These are phyloP conservation scores for Brachyptera risi DNA, from an alignment of 2,888 invertebrate genomes.

Conservation along the genomic window DNA sequence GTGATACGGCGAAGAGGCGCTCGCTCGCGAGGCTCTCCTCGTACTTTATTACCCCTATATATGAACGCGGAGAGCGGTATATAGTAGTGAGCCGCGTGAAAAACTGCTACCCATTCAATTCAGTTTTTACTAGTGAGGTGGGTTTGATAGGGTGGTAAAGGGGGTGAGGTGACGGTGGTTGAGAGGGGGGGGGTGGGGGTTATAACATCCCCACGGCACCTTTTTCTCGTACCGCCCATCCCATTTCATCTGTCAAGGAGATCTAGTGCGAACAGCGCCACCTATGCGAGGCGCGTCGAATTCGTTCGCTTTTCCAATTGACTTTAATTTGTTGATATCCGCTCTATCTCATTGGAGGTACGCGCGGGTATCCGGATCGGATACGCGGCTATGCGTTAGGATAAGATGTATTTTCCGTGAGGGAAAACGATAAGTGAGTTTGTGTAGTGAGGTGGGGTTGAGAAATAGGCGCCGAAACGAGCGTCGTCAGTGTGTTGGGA, in stretches of 20 bases:
- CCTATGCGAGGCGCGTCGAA: conserved; percentile 7
- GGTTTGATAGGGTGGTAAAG: not conserved
- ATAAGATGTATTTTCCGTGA: conserved; percentile 25
- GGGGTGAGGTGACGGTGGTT: not conserved
- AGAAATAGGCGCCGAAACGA: conserved; percentile 26
- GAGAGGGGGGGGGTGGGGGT: not conserved
- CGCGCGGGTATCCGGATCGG: not conserved
- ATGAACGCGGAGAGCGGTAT: conserved; percentile 16
- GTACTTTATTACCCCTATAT: conserved; percentile 11
- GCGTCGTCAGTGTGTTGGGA: conserved; percentile 22
- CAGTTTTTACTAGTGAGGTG: not conserved
- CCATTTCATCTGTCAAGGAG: conserved; percentile 29
- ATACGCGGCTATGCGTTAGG: conserved; percentile 14
- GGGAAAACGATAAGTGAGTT: conserved; percentile 18
- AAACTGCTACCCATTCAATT: conserved; percentile 20
- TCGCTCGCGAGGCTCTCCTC: not conserved
- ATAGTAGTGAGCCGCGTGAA: conserved; percentile 3
- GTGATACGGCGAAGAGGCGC: not conserved
- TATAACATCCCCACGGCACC: conserved; percentile 13
- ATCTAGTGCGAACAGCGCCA: conserved; percentile 32
- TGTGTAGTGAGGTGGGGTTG: conserved; percentile 6
- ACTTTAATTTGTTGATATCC: conserved; percentile 31
- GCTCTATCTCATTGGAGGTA: too few species aligned
- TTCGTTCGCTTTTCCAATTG: conserved; percentile 27
- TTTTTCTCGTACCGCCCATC: conserved; percentile 25